Conservation (phyloP, 2,797 vertebrate genomes). For the Pangasius larnaudii region DNA sequence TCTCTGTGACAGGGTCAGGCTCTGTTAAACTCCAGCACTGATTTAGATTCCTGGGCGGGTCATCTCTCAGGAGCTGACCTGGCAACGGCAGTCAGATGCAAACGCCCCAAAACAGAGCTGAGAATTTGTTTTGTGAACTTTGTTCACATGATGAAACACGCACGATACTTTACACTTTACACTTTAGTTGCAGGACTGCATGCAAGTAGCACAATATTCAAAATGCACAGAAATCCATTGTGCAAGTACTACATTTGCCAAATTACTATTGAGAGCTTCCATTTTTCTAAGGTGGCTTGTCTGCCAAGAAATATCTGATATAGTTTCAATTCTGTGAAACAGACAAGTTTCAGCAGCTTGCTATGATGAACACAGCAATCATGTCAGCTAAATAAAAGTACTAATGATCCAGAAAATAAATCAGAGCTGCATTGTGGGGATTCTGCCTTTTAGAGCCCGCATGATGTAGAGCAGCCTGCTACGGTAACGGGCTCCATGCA, state of each 20-base stretch:
- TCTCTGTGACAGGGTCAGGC: conserved; percentile 38
- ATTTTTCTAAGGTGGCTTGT: not conserved
- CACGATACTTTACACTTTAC: no score
- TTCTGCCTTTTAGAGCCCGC: not conserved
- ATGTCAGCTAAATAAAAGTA: conserved; percentile 16
- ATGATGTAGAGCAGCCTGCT: conserved; percentile 28
- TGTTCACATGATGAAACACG: not conserved
- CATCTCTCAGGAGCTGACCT: not conserved
- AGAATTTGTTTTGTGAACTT: not conserved
- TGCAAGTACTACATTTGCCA: not conserved
- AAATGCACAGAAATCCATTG: not conserved
- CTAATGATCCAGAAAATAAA: not conserved
- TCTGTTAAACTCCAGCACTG: conserved; percentile 22
- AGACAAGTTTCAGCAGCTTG: not conserved
- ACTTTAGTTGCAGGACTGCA: not conserved
- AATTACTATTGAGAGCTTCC: not conserved
- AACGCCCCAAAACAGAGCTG: not conserved
- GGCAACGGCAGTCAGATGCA: not conserved
- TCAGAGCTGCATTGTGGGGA: not conserved
- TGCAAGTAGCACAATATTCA: not conserved
- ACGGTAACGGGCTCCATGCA: conserved; percentile 36
- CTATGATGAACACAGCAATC: not conserved
- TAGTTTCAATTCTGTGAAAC: not conserved
- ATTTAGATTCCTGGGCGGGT: conserved; percentile 31
- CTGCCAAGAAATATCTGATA: not conserved